Conservation (phyloP, 2,797 vertebrate species). For the Chanos chanos region DNA sequence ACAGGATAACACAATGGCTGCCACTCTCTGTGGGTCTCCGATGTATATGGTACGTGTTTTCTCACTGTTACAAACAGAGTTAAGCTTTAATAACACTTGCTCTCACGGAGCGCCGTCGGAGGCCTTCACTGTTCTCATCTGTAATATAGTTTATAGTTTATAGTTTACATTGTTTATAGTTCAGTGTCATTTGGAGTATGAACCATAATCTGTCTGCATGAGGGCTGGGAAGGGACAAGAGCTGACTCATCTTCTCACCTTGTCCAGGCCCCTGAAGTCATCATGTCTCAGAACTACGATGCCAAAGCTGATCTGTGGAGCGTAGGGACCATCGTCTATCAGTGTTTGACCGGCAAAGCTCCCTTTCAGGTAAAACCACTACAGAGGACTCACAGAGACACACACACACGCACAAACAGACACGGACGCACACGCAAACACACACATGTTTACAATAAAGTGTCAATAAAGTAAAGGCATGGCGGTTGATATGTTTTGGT, state of each 20-base stretch:
- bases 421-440: background rate
- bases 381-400: conserved; percentile 35
- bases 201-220: no score
- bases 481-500: background rate
- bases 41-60: conserved; percentile 94
- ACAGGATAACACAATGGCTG: conserved; percentile 95
- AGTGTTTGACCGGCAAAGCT: conserved; percentile 94
- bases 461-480: background rate
- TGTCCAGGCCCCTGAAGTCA: conserved; percentile 93
- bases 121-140: background rate
- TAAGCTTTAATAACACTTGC: no score
- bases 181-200: no score
- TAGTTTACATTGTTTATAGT: no score
- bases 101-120: background rate
- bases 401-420: background rate
- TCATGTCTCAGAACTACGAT: conserved; percentile 97
- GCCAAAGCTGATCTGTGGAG: conserved; percentile 98
- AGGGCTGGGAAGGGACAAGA: no score
- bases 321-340: conserved; percentile 94
- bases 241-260: conserved; percentile 30
- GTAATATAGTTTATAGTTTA: no score
- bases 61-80: no score
- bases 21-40: conserved; percentile 92
- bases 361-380: conserved; percentile 83
- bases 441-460: background rate